A percentile compares a stretch with the other conserved stretches of the same genome.
Evolutionary conservation across 2,888 invertebrate genomes (phyloP).

Genomic region (Pammene fasciana): DNA sequence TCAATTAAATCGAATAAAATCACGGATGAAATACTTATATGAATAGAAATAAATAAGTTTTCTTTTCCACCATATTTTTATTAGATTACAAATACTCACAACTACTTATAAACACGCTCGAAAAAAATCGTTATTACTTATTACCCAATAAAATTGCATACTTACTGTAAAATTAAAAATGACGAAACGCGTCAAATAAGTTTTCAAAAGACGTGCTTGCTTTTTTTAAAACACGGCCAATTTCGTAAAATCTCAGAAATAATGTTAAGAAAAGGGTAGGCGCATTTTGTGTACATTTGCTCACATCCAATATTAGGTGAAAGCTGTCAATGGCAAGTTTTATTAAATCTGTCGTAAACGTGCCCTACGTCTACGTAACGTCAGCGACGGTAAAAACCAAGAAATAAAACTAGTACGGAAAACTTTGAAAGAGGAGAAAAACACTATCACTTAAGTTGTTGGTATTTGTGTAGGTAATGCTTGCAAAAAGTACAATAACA

Average conservation of each 20-base stretch:
- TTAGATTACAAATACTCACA: no score
- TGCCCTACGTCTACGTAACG: conserved; percentile 27
- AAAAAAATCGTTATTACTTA: no score
- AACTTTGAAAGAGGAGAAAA: conserved; percentile 11
- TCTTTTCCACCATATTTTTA: no score
- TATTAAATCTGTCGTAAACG: conserved; percentile 41
- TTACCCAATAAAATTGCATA: no score
- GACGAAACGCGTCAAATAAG: no score
- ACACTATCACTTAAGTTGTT: conserved; percentile 19
- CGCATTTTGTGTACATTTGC: conserved; percentile 28
- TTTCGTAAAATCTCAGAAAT: conserved; percentile 8
- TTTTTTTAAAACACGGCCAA: not conserved
- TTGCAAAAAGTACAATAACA: conserved; percentile 1
- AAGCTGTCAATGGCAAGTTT: conserved; percentile 41
- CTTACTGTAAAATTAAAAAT: no score
- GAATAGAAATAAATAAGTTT: no score
- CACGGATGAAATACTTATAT: no score
- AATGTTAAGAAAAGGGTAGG: conserved; percentile 7
- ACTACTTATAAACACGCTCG: no score
- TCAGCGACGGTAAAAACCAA: conserved; percentile 25
- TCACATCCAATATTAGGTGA: conserved; percentile 39
- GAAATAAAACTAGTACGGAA: conserved; percentile 9
- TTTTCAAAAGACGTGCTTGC: not conserved
- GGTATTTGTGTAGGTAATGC: conserved; percentile 1
- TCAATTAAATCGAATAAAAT: no score